Percentiles rank a stretch among this genome's conserved stretches.
Conservation (phyloP, 92 coral and sea anemone species). For the Paragorgia papillata region DNA sequence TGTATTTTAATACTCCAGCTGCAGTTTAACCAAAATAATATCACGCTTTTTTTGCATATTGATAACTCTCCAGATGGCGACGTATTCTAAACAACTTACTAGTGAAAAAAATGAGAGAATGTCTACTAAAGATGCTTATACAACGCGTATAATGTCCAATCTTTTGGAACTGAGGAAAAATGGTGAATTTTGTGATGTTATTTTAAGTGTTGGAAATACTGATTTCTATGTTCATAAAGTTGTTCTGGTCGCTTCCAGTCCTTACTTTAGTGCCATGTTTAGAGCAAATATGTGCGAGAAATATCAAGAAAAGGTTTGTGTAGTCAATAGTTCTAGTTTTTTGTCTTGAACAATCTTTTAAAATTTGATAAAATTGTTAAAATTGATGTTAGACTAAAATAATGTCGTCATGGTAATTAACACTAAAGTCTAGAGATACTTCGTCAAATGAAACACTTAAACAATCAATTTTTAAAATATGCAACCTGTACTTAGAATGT, state of each 20-base stretch:
- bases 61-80: no score
- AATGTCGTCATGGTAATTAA: no score
- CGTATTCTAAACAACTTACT: constrained; percentile 34
- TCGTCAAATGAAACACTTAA: no score
- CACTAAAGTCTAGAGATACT: no score
- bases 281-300: constrained; percentile 85
- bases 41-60: no score
- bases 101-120: constrained; percentile 54
- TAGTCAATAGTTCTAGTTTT: background rate
- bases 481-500: no score
- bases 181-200: constrained; percentile 92
- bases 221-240: constrained; percentile 82
- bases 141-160: constrained; percentile 72
- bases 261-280: constrained; percentile 95
- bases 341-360: background rate
- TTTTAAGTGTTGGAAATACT: constrained; percentile 69
- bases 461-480: no score
- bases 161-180: constrained; percentile 78
- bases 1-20: no score
- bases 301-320: constrained; percentile 74
- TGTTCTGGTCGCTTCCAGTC: constrained; percentile 90
- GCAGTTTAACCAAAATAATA: no score
- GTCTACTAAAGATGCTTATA: constrained; percentile 72
- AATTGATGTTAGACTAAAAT: no score
- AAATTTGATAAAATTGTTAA: no score